phyloP scores from a whole-genome alignment of 2,113 vertebrate genomes.

The Cichladusa arquata region DNA sequence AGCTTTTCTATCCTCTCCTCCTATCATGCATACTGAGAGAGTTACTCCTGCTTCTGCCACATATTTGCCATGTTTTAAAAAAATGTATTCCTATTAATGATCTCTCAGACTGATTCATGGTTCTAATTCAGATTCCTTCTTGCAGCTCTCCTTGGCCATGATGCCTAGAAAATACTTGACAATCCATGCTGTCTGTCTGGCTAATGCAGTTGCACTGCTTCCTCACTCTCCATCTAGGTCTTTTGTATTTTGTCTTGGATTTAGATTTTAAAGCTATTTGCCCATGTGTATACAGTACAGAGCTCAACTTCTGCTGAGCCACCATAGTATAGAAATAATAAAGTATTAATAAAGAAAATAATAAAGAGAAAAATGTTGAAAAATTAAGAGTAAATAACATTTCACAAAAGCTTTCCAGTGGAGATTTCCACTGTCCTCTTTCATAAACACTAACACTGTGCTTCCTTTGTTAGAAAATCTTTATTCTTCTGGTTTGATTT shows the following conservation, averaged over 20 bases:
- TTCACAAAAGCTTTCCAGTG: background rate
- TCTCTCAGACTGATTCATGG: background rate
- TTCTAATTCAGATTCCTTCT: constrained; percentile 5
- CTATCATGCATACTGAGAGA: background rate
- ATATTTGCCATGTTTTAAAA: background rate
- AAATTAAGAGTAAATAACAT: background rate
- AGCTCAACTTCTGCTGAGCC: background rate
- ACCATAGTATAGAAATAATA: background rate
- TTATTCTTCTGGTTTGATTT: constrained; percentile 25
- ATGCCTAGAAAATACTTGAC: constrained; percentile 41
- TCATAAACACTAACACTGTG: background rate
- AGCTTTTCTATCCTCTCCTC: background rate
- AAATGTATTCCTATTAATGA: background rate
- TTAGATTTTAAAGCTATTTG: background rate
- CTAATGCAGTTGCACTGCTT: background rate
- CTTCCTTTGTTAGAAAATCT: background rate
- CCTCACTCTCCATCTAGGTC: background rate
- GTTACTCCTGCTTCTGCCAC: background rate
- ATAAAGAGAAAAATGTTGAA: background rate
- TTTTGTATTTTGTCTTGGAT: background rate
- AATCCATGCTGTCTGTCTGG: background rate
- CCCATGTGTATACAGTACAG: too few species aligned
- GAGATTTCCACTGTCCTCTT: background rate
- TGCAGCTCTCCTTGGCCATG: background rate
- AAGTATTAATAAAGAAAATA: background rate